Conservation (phyloP, 1,140 invertebrate genomes). For the Ips typographus region DNA sequence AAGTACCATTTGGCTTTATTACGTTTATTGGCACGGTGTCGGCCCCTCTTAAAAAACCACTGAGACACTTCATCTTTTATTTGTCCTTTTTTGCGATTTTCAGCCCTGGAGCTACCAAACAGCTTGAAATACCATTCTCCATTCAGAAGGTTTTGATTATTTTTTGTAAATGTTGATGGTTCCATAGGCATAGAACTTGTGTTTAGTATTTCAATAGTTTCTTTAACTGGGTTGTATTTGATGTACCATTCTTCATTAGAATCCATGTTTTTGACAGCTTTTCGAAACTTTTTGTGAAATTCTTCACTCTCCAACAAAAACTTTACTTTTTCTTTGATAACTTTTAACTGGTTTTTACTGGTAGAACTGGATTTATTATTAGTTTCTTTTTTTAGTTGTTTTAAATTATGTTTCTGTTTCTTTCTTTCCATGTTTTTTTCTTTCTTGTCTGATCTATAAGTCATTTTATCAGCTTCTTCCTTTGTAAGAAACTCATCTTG, state of each 20-base stretch:
- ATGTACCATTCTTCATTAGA: constrained; percentile 27
- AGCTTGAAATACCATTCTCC: constrained; percentile 40
- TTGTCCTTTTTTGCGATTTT: constrained; percentile 33
- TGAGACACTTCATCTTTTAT: neutral
- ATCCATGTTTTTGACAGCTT: constrained; percentile 6
- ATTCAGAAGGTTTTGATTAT: constrained; percentile 27
- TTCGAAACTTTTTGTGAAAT: neutral
- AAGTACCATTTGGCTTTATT: constrained; percentile 43
- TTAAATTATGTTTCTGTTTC: neutral
- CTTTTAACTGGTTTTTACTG: constrained; percentile 7
- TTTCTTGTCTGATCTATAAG: neutral
- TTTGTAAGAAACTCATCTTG: neutral
- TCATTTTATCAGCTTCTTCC: neutral
- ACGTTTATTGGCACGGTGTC: constrained; percentile 23
- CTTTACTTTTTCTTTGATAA: constrained; percentile 5
- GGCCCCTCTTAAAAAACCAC: constrained; percentile 33
- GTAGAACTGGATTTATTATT: constrained; percentile 1
- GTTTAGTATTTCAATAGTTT: constrained; percentile 21
- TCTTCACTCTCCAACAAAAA: neutral
- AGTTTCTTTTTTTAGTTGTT: neutral
- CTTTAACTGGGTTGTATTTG: constrained; percentile 24
- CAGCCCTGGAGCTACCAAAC: constrained; percentile 25
- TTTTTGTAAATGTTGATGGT: constrained; percentile 1
- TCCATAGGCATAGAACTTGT: constrained; percentile 6
- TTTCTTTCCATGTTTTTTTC: neutral